phyloP scores from a whole-genome alignment of 2,113 vertebrate genomes.

The Orientallactaga bullata region DNA sequence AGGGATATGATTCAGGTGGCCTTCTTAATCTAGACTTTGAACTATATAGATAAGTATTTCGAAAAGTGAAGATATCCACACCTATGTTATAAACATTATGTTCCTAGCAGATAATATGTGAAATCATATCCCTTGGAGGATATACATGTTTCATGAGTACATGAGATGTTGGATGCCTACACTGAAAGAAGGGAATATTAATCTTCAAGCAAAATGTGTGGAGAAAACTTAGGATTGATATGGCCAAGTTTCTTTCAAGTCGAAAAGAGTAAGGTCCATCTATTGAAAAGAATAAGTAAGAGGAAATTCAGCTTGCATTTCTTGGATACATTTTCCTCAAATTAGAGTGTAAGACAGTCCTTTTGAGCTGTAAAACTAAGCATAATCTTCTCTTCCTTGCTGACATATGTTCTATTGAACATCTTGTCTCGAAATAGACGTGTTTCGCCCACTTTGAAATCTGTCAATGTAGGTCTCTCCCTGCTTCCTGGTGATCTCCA shows the following conservation, averaged over 20 bases:
- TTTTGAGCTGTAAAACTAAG: slow-evolving; percentile 70
- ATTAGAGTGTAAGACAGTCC: slow-evolving; percentile 64
- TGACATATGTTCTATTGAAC: slow-evolving; percentile 81
- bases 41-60: not conserved
- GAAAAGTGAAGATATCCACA: not conserved
- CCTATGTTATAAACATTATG: not conserved
- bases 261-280: slow-evolving; percentile 31
- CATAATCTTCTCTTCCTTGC: slow-evolving; percentile 74
- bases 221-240: not conserved
- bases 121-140: not conserved
- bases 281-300: slow-evolving; percentile 57
- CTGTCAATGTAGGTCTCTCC: slow-evolving; percentile 70
- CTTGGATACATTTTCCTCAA: slow-evolving; percentile 48
- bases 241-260: slow-evolving; percentile 15
- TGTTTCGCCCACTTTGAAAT: slow-evolving; percentile 76
- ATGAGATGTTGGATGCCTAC: not conserved
- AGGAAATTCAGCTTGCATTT: slow-evolving; percentile 25
- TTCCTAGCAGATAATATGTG: not conserved
- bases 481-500: slow-evolving; percentile 61
- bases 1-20: not conserved
- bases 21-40: not conserved
- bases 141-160: not conserved
- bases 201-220: not conserved
- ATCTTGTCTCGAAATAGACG: slow-evolving; percentile 80
- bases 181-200: not conserved